phyloP scores from a whole-genome alignment of 2,113 vertebrate species.

The Esox niger region DNA sequence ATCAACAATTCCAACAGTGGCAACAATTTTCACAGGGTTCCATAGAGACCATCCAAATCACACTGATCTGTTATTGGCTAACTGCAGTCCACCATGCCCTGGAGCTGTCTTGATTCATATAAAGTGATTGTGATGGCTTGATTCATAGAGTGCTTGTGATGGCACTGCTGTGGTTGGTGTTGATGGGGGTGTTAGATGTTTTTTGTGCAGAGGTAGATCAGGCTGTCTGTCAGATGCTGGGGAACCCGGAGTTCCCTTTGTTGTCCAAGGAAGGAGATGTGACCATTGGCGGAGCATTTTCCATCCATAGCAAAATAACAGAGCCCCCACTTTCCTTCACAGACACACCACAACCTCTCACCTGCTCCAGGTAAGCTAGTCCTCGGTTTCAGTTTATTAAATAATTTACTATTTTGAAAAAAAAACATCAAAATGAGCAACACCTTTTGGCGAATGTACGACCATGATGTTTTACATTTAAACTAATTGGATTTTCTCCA shows the following conservation, averaged over 20 bases:
- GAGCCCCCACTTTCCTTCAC: conserved; percentile 52
- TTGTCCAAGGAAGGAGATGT: conserved; percentile 66
- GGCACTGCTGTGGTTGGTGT: conserved; percentile 7
- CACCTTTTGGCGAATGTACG: too few relatives aligned
- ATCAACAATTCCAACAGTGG: neutral
- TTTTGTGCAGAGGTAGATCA: conserved; percentile 24
- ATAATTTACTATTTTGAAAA: neutral
- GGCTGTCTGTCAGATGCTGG: conserved; percentile 55
- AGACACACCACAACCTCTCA: conserved; percentile 52
- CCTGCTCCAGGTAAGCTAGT: conserved; percentile 65
- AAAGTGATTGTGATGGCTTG: conserved; percentile 26
- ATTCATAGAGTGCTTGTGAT: conserved; percentile 34
- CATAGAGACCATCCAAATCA: neutral
- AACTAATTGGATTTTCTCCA: too few relatives aligned
- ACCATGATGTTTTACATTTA: neutral
- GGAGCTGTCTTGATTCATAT: conserved; percentile 6
- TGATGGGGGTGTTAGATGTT: conserved; percentile 27
- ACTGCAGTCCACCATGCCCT: neutral
- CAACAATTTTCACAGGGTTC: neutral
- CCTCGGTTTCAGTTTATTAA: neutral
- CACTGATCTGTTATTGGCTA: conserved; percentile 34
- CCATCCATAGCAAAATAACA: conserved; percentile 66
- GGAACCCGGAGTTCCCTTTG: conserved; percentile 60
- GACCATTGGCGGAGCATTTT: conserved; percentile 70
- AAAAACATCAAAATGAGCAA: neutral